Percentiles rank a stretch among this genome's conserved stretches.
These are phyloP conservation scores for Plusia festucae DNA, from an alignment of 2,888 invertebrate species.

Conservation along the genomic window DNA sequence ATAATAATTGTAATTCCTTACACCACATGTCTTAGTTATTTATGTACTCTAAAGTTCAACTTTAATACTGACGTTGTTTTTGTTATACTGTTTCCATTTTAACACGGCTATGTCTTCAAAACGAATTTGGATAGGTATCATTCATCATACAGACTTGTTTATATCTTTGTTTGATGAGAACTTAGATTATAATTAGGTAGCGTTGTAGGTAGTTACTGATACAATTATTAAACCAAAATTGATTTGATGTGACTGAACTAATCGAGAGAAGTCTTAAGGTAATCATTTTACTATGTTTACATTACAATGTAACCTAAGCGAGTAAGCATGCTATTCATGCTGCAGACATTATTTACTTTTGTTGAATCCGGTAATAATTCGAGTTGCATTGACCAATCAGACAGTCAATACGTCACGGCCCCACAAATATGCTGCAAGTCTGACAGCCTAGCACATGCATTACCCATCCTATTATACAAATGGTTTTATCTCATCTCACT, in stretches of 20 bases:
- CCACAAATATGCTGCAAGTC: not conserved
- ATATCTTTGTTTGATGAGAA: no score
- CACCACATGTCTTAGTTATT: conserved; percentile 57
- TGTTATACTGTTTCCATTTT: conserved; percentile 34
- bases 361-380: not conserved
- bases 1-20: conserved; percentile 55
- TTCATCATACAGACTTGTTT: not conserved
- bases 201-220: no score
- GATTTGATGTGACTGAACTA: no score
- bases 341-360: not conserved
- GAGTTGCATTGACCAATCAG: not conserved
- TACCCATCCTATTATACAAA: conserved; percentile 21
- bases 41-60: conserved; percentile 59
- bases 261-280: not conserved
- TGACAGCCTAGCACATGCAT: not conserved
- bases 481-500: conserved; percentile 29
- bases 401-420: not conserved
- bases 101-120: not conserved
- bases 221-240: no score
- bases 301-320: not conserved
- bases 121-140: not conserved
- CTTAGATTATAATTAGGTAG: no score
- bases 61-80: conserved; percentile 55
- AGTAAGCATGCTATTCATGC: not conserved
- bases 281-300: not conserved